Evolutionary conservation across 1,140 invertebrate species (phyloP).

Genomic region (Nasonia giraulti): DNA sequence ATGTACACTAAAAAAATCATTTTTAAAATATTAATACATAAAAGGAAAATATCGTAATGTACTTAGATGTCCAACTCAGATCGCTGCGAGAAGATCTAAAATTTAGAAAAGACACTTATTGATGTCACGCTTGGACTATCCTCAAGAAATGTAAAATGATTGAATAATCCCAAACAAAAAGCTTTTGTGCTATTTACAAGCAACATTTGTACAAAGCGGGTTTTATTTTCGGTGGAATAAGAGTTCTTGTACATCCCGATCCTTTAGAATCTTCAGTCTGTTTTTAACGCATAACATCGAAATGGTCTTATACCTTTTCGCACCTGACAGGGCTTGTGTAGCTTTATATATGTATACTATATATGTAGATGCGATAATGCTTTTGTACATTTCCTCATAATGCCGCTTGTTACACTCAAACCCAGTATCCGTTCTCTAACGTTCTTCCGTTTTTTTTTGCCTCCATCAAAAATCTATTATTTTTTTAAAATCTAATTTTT

Average conservation of each 20-base stretch:
- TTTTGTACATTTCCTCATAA: slow-evolving; percentile 42
- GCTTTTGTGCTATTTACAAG: slow-evolving; percentile 37
- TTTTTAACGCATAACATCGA: slow-evolving; percentile 42
- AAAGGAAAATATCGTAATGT: slow-evolving; percentile 6
- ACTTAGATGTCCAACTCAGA: slow-evolving; percentile 37
- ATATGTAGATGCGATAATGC: slow-evolving; percentile 38
- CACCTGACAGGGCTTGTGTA: slow-evolving; percentile 35
- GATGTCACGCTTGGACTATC: slow-evolving; percentile 6
- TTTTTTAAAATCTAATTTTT: neutral
- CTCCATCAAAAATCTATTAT: neutral
- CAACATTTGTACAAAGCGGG: slow-evolving; percentile 25
- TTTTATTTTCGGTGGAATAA: slow-evolving; percentile 31
- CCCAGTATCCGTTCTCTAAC: slow-evolving; percentile 6
- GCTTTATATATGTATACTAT: slow-evolving; percentile 17
- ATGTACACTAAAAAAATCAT: slow-evolving; percentile 17
- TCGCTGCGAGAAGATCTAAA: neutral
- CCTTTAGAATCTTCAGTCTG: slow-evolving; percentile 10
- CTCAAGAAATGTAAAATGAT: neutral
- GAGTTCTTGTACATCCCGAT: neutral
- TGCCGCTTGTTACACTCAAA: slow-evolving; percentile 36
- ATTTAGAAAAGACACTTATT: neutral
- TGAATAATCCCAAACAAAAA: neutral
- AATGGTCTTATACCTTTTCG: slow-evolving; percentile 32
- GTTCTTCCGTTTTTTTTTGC: slow-evolving; percentile 16
- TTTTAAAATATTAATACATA: slow-evolving; percentile 16